A percentile compares a stretch with the other conserved stretches of the same genome.
These are phyloP conservation scores for Scomber colias DNA, from an alignment of 2,113 vertebrate species.

Conservation along the genomic window DNA sequence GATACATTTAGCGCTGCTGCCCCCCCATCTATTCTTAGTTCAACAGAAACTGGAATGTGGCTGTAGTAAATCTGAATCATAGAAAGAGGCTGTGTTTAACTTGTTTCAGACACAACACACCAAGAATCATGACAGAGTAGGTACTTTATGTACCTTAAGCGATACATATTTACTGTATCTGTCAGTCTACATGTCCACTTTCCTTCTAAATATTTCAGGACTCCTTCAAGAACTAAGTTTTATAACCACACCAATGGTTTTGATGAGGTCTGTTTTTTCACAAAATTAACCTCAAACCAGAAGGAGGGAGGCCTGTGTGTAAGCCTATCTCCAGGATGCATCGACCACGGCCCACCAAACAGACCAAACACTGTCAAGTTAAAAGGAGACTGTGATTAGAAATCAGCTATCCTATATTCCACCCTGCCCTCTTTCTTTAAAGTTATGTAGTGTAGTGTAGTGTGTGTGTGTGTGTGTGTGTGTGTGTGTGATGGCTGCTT, in stretches of 20 bases:
- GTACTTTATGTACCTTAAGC: neutral
- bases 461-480: neutral
- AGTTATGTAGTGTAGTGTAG: neutral
- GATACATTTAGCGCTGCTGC: conserved; percentile 60
- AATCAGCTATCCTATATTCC: conserved; percentile 65
- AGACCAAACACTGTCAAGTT: conserved; percentile 64
- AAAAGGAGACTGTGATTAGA: conserved; percentile 69
- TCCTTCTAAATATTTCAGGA: neutral
- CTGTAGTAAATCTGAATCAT: conserved; percentile 44
- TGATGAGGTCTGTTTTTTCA: conserved; percentile 22
- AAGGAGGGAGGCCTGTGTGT: conserved; percentile 4
- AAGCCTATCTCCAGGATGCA: conserved; percentile 57
- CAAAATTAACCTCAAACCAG: conserved; percentile 22
- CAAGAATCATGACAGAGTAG: neutral
- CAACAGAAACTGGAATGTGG: conserved; percentile 47
- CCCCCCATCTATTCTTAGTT: conserved; percentile 59
- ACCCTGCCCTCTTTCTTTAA: conserved; percentile 59
- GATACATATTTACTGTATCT: neutral
- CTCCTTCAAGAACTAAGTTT: conserved; percentile 3
- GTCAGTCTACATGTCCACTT: neutral
- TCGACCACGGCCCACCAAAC: conserved; percentile 49
- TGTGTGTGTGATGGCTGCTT: neutral
- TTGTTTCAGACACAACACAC: neutral
- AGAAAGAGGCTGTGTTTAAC: conserved; percentile 34
- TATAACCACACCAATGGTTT: conserved; percentile 21